Conservation (phyloP, 2,888 invertebrate species). For the Hanleya hanleyi region DNA sequence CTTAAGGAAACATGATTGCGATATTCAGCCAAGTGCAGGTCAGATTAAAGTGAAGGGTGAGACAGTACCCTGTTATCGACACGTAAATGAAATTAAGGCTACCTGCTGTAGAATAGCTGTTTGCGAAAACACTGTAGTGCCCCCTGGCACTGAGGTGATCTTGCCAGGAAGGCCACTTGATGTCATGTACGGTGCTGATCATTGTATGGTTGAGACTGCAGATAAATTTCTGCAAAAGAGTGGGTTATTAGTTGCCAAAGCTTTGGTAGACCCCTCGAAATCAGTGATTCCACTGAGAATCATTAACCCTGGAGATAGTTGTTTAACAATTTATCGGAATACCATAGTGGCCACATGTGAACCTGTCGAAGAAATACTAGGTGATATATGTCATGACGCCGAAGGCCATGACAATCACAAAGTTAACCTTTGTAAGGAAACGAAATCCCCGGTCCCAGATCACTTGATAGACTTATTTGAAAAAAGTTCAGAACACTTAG, state of each 20-base stretch:
- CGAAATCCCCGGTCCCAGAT: too few species aligned
- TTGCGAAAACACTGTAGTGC: too few species aligned
- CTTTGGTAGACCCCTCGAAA: constrained; percentile 10
- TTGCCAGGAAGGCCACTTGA: background rate
- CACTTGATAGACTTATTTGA: background rate
- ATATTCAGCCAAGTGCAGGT: background rate
- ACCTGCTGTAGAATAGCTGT: background rate
- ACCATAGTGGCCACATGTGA: background rate
- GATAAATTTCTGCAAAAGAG: background rate
- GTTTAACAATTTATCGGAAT: constrained; percentile 9
- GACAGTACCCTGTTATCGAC: background rate
- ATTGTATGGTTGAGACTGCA: background rate
- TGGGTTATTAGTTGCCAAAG: background rate
- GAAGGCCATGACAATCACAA: too few species aligned
- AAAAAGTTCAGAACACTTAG: too few species aligned
- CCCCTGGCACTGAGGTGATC: too few species aligned
- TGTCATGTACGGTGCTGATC: background rate
- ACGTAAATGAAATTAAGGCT: background rate
- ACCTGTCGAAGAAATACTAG: background rate
- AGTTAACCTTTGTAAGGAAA: too few species aligned
- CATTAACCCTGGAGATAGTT: constrained; percentile 15
- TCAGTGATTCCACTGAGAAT: constrained; percentile 17
- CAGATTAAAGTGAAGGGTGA: background rate
- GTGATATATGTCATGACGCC: background rate
- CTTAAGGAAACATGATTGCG: background rate